Evolutionary conservation across 2,113 vertebrate genomes (phyloP).

Genomic region (Eurystomus gularis): DNA sequence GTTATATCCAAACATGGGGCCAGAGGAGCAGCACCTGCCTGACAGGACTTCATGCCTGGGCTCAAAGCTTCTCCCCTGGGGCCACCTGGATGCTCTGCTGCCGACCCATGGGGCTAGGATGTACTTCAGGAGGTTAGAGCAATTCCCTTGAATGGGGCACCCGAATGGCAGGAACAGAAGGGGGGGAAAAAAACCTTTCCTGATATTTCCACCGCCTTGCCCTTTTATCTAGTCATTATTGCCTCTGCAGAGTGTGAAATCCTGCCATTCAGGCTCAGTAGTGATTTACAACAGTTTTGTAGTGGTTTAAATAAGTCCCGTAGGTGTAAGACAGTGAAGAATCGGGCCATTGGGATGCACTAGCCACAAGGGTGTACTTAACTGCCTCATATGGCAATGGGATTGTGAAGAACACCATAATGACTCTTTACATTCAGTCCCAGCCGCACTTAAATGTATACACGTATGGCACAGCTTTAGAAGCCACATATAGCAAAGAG

Average conservation of each 20-base stretch:
- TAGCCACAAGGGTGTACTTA: conserved; percentile 40
- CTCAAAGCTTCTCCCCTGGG: neutral
- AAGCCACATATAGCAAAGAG: neutral
- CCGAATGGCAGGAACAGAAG: neutral
- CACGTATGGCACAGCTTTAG: neutral
- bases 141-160: neutral
- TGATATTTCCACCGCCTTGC: neutral
- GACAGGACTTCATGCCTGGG: rapidly evolving
- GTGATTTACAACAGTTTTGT: conserved; percentile 24
- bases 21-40: neutral
- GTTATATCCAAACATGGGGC: neutral
- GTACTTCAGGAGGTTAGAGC: neutral
- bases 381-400: neutral
- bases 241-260: conserved; percentile 11
- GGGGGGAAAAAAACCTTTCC: neutral
- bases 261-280: neutral
- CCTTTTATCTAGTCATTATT: conserved; percentile 23
- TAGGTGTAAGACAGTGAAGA: conserved; percentile 13
- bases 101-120: neutral
- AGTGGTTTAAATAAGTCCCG: conserved; percentile 9
- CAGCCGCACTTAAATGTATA: neutral
- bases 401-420: neutral
- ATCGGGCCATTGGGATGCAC: neutral
- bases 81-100: rapidly evolving
- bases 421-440: conserved; percentile 29